A percentile compares a stretch with the other conserved stretches of the same genome.
phyloP scores from a whole-genome alignment of 2,888 invertebrate species.

The Pollenia amentaria region DNA sequence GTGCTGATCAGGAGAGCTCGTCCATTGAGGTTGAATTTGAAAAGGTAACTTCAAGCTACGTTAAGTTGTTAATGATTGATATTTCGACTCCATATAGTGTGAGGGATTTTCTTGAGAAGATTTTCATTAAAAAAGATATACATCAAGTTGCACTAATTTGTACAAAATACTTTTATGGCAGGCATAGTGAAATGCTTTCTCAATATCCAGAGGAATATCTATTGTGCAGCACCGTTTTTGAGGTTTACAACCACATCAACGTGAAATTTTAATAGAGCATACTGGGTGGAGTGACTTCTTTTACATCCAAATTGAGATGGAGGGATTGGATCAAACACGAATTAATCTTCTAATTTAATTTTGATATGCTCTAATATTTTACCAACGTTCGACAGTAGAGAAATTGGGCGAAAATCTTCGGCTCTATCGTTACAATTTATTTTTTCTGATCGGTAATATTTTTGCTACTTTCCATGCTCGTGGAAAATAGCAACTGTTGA shows the following conservation, averaged over 20 bases:
- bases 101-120: neutral
- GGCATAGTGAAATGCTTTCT: neutral
- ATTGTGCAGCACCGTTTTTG: neutral
- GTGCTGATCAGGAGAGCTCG: no score
- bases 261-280: no score
- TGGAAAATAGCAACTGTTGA: no score
- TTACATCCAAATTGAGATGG: no score
- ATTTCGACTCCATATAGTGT: conserved; percentile 17
- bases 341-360: no score
- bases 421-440: neutral
- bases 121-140: no score
- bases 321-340: no score
- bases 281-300: no score
- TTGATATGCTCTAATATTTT: no score
- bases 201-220: neutral
- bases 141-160: no score
- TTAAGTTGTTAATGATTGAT: conserved; percentile 19
- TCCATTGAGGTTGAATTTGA: conserved; percentile 5
- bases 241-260: neutral
- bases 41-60: neutral
- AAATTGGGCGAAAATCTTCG: neutral
- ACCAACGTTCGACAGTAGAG: no score
- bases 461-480: conserved; percentile 1
- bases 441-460: conserved; percentile 5
- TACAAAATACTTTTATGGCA: neutral